Conservation (phyloP, 2,113 vertebrate species). For the Otis tarda region DNA sequence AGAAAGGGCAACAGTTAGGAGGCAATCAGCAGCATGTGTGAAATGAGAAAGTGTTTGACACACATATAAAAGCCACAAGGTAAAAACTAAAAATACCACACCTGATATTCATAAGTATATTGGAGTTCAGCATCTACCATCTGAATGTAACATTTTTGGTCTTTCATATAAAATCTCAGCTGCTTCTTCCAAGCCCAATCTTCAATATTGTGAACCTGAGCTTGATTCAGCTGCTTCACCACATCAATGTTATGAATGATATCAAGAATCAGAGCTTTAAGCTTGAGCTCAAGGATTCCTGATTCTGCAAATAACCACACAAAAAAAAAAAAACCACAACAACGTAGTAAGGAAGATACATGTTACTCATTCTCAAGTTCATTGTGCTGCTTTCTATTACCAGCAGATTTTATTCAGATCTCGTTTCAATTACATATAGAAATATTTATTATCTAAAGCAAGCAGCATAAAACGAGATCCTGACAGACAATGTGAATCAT, state of each 20-base stretch:
- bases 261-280: constrained; percentile 95
- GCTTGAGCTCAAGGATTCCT: constrained; percentile 87
- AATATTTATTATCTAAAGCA: background rate
- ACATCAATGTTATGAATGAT: constrained; percentile 95
- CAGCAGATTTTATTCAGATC: background rate
- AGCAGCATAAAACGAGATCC: background rate
- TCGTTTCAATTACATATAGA: background rate
- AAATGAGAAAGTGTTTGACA: background rate
- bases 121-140: constrained; percentile 96
- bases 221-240: constrained; percentile 86
- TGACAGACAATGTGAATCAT: background rate
- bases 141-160: constrained; percentile 83
- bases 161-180: constrained; percentile 92
- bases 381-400: background rate
- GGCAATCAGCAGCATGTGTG: background rate
- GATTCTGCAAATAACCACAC: constrained; percentile 75
- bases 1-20: background rate
- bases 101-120: constrained; percentile 98
- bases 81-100: constrained; percentile 52
- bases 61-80: background rate
- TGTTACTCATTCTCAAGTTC: fast-evolving
- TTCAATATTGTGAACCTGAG: constrained; percentile 76
- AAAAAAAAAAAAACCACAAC: background rate
- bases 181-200: constrained; percentile 95
- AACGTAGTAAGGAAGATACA: background rate